Base-by-base conservation (phyloP, 2,113 vertebrate species). In the Vireo altiloquus region DNA sequence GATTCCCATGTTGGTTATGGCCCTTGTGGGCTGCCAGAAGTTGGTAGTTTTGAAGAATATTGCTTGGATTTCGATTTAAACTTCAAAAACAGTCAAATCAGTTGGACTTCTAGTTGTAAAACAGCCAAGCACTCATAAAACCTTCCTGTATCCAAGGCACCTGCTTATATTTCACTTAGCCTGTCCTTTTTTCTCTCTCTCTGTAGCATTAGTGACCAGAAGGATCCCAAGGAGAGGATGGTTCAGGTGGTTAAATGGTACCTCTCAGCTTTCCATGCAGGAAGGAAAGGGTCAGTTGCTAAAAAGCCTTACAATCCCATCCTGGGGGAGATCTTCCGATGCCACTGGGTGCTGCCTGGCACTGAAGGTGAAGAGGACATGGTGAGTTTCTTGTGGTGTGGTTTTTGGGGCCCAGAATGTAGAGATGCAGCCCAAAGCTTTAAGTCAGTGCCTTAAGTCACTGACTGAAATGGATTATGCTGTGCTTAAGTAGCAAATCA, bases 241-340 rank as follows among this genome's bases (percentile, higher is more conserved):
- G 98, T 99, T 47, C 98, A 99, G 24, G 99, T 99, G 94, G 99
- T 99, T 10, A 99, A 98, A 75, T 99, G 99, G 99, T 99, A 99
- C 97, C 98, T 99, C 91, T 99, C 99, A 57, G 99, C 99, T 72
- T 99, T 99, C 97, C 99, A 99, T 40, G 99, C 99, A n/a, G 99
- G 99, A 90, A 98, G 99, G 96, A 99, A 99, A 97, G 99, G 99
- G 56, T 99, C 99, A 4, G 99, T 99, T 95, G 99, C 99, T 96
- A 99, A 99, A 96, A 99, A 99, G 96, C 99, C 99, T 71, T 99
- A 99, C 98, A 99, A 99, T 92, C 99, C 99, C 44, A 99, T 99
- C 72, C 96, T 99, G 96, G 99, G 99, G 4, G 99, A 99, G 94
- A 99, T 99, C 92, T 99, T 99, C 97, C 98, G 98, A 78, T 99